These are phyloP conservation scores for Benitochromis conjunctus DNA, from an alignment of 2,113 vertebrate genomes.

Conservation along the genomic window DNA sequence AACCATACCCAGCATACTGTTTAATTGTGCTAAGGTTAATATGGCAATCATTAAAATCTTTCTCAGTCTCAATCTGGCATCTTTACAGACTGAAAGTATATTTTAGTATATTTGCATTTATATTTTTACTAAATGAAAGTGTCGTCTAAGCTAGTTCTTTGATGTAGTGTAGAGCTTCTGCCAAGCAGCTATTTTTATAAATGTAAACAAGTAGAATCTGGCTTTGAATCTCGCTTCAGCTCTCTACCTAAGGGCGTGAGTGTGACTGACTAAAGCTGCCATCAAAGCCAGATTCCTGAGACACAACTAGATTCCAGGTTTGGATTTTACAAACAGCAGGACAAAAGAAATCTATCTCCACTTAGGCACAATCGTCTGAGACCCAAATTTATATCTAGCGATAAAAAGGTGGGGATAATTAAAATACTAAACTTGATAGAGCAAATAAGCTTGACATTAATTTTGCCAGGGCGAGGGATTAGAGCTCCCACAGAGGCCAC, in stretches of 20 bases:
- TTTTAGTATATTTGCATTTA: background rate
- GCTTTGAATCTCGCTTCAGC: background rate
- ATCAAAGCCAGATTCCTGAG: slow-evolving; percentile 8
- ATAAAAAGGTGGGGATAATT: background rate
- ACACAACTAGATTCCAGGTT: background rate
- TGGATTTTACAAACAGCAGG: background rate
- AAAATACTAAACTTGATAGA: slow-evolving; percentile 3
- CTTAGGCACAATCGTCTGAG: background rate
- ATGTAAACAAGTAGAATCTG: slow-evolving; percentile 1
- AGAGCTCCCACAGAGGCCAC: slow-evolving; percentile 10
- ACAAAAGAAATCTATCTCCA: background rate
- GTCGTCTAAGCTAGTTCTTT: background rate
- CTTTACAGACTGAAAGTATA: background rate
- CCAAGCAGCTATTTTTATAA: slow-evolving; percentile 26
- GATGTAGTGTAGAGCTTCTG: background rate
- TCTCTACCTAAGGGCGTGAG: background rate
- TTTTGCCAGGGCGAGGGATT: slow-evolving; percentile 18
- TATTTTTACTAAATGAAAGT: slow-evolving; percentile 3
- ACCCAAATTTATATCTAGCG: background rate
- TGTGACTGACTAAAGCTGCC: background rate
- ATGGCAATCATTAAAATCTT: background rate
- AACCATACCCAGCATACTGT: background rate
- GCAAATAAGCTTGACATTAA: slow-evolving; percentile 7
- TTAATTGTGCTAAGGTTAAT: background rate
- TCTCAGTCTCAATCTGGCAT: background rate